Conservation (phyloP, 1,140 invertebrate genomes). For the Bemisia tabaci region DNA sequence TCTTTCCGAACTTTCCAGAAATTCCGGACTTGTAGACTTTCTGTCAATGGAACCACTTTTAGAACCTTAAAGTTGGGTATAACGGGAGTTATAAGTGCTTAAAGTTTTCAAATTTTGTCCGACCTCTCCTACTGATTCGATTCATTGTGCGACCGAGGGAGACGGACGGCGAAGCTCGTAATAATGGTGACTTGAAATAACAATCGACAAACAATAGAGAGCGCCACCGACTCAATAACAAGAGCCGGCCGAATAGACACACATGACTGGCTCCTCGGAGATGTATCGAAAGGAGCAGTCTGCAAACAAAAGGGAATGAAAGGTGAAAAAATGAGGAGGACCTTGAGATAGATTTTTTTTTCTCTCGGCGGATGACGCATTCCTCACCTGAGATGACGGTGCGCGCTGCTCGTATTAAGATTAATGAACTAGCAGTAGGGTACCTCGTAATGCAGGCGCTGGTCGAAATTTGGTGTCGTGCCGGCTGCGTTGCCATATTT, state of each 20-base stretch:
- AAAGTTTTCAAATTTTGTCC: no score
- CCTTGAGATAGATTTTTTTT: not conserved
- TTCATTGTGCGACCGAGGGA: no score
- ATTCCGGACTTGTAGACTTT: no score
- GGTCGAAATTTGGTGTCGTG: no score
- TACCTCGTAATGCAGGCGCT: no score
- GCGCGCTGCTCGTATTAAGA: not conserved
- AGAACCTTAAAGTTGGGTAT: no score
- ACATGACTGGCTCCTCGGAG: not conserved
- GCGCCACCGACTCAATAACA: not conserved
- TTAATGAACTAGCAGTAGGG: not conserved
- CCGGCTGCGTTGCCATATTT: no score
- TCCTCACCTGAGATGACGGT: not conserved
- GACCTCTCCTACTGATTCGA: no score
- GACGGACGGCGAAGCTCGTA: not conserved
- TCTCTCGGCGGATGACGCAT: not conserved
- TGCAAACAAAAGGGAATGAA: not conserved
- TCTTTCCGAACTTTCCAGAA: no score
- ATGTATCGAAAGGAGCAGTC: not conserved
- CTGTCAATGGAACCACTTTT: no score
- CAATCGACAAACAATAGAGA: not conserved
- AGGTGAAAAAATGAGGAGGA: not conserved
- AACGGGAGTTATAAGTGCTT: no score
- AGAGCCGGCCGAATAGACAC: not conserved
- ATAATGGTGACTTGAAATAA: not conserved